These are phyloP conservation scores for Corythornis cristatus DNA, from an alignment of 2,113 vertebrate genomes.

Conservation along the genomic window DNA sequence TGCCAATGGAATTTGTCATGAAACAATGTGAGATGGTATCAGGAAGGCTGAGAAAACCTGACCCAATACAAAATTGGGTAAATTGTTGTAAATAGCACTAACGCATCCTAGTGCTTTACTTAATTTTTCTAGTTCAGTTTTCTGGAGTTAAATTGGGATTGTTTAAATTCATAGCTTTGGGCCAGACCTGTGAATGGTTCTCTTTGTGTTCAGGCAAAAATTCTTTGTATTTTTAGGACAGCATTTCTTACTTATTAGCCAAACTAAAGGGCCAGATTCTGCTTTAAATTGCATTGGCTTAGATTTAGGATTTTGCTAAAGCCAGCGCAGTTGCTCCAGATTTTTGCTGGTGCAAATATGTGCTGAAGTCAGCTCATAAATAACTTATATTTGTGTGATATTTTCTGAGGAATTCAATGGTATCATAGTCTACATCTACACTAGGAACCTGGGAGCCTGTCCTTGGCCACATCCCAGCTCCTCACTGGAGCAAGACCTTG, in stretches of 20 bases:
- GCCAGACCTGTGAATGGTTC: not conserved
- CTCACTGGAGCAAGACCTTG: conserved; percentile 50
- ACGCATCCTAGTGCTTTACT: not conserved
- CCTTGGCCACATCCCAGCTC: conserved; percentile 48
- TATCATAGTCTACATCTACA: not conserved
- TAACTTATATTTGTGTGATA: not conserved
- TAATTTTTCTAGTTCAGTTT: not conserved
- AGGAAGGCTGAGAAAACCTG: not conserved
- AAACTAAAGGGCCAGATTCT: not conserved
- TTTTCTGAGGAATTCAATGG: not conserved
- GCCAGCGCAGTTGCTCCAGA: not conserved
- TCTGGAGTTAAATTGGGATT: not conserved
- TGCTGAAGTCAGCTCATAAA: not conserved
- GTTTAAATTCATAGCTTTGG: not conserved
- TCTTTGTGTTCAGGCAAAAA: not conserved
- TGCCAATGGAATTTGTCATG: not conserved
- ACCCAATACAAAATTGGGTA: not conserved
- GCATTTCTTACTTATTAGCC: not conserved
- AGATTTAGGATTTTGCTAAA: not conserved
- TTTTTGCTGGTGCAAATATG: not conserved
- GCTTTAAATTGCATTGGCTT: not conserved
- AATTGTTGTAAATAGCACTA: not conserved
- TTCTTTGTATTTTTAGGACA: not conserved
- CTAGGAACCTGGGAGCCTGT: not conserved
- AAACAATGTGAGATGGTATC: not conserved